Evolutionary conservation across 2,888 invertebrate genomes (phyloP).

Genomic region (Polydrusus tereticollis): DNA sequence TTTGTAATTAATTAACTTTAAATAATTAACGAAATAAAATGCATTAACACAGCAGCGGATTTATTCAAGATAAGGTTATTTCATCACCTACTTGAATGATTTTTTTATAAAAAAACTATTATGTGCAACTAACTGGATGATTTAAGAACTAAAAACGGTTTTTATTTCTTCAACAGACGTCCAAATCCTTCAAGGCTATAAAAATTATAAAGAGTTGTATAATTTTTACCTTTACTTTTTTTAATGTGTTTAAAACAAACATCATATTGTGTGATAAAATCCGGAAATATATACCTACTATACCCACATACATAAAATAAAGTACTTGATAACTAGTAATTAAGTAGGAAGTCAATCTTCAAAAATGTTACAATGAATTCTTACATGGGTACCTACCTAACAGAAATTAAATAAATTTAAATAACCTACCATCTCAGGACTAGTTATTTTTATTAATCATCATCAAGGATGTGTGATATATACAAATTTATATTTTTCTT

Average conservation of each 20-base stretch:
- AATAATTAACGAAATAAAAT: conserved; percentile 8
- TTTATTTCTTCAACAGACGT: background rate
- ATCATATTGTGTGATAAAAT: background rate
- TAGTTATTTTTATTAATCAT: no score
- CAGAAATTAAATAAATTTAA: no score
- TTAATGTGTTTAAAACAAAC: background rate
- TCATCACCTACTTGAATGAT: conserved; percentile 16
- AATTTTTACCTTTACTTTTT: background rate
- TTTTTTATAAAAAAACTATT: conserved; percentile 5
- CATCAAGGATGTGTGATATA: no score
- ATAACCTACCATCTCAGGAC: no score
- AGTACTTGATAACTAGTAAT: no score
- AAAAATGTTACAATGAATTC: no score
- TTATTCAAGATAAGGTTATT: conserved; percentile 3
- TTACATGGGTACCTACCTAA: no score
- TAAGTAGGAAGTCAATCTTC: no score
- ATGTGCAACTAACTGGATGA: conserved; percentile 10
- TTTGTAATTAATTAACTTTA: conserved; percentile 19
- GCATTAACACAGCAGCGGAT: background rate
- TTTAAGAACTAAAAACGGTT: background rate
- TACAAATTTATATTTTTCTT: no score
- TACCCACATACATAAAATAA: no score
- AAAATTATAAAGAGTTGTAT: background rate
- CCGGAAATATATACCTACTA: no score
- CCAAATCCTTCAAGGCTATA: background rate